These are phyloP conservation scores for Schizothorax lantsangensis DNA, from an alignment of 2,797 vertebrate species.

Conservation along the genomic window DNA sequence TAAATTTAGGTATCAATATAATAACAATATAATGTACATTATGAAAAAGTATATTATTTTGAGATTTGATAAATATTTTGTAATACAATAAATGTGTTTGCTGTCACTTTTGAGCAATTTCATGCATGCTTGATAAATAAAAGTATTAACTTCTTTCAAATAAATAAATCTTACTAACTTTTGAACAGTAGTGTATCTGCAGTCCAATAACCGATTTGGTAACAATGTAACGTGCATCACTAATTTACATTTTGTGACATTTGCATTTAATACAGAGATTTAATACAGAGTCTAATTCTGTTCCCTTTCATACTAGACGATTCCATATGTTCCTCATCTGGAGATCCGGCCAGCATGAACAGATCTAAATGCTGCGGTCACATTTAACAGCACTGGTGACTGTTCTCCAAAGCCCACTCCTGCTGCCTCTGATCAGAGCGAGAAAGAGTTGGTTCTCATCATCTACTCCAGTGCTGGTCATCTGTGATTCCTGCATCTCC, in stretches of 20 bases:
- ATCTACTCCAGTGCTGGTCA: conserved; percentile 14
- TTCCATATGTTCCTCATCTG: not conserved
- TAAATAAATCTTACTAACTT: too few species aligned
- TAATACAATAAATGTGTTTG: not conserved
- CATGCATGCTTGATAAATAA: not conserved
- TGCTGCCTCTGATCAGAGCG: conserved; percentile 61
- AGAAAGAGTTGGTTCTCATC: conserved; percentile 2
- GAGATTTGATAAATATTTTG: not conserved
- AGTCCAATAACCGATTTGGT: not conserved
- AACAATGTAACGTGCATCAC: not conserved
- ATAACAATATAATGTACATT: too few species aligned
- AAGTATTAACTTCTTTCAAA: not conserved
- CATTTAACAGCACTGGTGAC: conserved; percentile 60
- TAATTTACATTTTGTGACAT: not conserved
- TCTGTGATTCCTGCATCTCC: conserved; percentile 46
- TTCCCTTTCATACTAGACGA: not conserved
- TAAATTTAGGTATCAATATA: too few species aligned
- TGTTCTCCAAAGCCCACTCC: conserved; percentile 51
- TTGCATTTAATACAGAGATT: not conserved
- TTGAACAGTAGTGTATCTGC: not conserved
- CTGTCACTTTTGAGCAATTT: not conserved
- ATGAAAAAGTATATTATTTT: not conserved
- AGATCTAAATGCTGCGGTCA: conserved; percentile 59
- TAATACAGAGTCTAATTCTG: not conserved
- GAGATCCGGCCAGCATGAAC: not conserved